These are phyloP conservation scores for Caenorhabditis inopinata DNA, from an alignment of 1,140 invertebrate species.

Conservation along the genomic window DNA sequence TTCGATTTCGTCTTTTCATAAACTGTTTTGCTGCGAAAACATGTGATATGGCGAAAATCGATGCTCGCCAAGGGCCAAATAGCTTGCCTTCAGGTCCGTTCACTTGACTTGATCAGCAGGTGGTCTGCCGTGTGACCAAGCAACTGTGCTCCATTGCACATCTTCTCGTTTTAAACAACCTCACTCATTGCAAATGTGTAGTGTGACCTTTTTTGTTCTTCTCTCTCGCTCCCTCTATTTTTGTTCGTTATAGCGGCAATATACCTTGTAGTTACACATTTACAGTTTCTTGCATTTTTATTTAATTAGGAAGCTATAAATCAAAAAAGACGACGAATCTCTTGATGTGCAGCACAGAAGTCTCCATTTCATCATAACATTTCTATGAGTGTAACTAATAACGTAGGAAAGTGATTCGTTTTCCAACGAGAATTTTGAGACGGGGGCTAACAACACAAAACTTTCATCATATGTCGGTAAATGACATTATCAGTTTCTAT, in stretches of 20 bases:
- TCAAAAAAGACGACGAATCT: not conserved
- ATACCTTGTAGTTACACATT: too few relatives aligned
- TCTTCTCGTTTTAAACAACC: not conserved
- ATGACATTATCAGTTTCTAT: conserved; percentile 26
- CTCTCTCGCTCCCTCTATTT: not conserved
- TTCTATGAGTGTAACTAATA: not conserved
- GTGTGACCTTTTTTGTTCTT: not conserved
- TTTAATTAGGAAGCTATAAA: not conserved
- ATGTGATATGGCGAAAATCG: too few relatives aligned
- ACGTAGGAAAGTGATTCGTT: not conserved
- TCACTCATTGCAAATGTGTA: not conserved
- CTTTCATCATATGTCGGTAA: conserved; percentile 27
- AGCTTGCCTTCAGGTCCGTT: not conserved
- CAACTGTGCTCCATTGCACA: conserved; percentile 23
- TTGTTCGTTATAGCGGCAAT: not conserved
- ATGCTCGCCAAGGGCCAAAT: too few relatives aligned
- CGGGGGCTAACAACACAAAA: not conserved
- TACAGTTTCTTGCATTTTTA: too few relatives aligned
- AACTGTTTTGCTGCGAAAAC: too few relatives aligned
- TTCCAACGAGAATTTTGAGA: not conserved
- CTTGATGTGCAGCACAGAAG: conserved; percentile 14
- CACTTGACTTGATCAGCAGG: conserved; percentile 19
- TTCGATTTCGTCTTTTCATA: too few relatives aligned
- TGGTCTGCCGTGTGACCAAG: conserved; percentile 2
- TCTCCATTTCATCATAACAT: conserved; percentile 13